These are phyloP conservation scores for Picus viridis DNA, from an alignment of 2,797 vertebrate species.

Conservation along the genomic window DNA sequence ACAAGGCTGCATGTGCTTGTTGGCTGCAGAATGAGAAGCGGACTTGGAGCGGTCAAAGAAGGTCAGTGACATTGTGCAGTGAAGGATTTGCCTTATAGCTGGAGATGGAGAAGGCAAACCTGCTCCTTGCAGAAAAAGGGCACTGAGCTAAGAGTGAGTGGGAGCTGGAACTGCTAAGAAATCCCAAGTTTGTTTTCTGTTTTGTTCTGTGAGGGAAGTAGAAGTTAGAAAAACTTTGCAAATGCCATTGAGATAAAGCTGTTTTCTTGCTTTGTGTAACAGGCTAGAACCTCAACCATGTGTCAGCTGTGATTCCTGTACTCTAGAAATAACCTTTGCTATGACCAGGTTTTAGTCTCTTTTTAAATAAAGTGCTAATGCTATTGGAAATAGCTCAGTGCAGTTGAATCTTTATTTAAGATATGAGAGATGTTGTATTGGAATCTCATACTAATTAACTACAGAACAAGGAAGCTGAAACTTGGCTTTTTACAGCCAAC, in stretches of 20 bases:
- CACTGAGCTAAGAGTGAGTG: background rate
- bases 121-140: background rate
- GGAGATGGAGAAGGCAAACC: background rate
- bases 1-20: accelerated
- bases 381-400: background rate
- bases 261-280: background rate
- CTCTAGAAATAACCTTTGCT: background rate
- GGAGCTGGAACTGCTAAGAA: background rate
- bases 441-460: background rate
- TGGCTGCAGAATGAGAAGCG: background rate
- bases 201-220: background rate
- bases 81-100: background rate
- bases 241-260: background rate
- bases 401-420: background rate
- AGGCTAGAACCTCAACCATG: background rate
- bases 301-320: background rate
- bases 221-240: background rate
- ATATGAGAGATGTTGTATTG: background rate
- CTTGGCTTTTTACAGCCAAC: background rate
- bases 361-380: background rate
- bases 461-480: background rate
- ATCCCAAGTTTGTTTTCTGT: background rate
- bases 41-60: background rate
- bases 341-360: background rate
- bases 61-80: accelerated